These are phyloP conservation scores for Troides helena DNA, from an alignment of 2,888 invertebrate genomes.

Conservation along the genomic window DNA sequence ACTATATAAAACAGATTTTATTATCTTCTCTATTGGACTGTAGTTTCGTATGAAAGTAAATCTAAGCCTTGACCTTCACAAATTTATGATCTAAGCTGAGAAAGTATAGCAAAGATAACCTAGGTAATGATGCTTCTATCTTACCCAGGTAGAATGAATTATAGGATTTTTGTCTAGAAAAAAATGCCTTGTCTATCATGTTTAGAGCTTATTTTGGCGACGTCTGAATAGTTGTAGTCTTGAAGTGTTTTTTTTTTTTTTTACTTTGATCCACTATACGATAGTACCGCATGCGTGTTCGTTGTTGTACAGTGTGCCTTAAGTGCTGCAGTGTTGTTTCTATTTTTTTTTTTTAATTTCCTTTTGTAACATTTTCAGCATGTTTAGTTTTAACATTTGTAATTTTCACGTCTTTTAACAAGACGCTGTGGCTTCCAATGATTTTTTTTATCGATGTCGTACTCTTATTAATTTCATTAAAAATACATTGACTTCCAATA, in stretches of 20 bases:
- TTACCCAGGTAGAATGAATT: too few species aligned
- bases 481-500: too few species aligned
- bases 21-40: neutral
- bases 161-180: too few species aligned
- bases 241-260: neutral
- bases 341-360: constrained; percentile 22
- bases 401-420: constrained; percentile 12
- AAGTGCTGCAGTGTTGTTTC: constrained; percentile 20
- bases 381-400: constrained; percentile 28
- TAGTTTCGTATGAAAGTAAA: neutral
- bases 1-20: too few species aligned
- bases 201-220: neutral
- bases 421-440: neutral
- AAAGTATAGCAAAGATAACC: too few species aligned
- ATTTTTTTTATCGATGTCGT: constrained; percentile 15
- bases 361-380: constrained; percentile 31
- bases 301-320: constrained; percentile 32
- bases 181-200: too few species aligned
- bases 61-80: neutral
- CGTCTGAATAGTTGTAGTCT: neutral
- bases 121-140: too few species aligned
- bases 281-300: constrained; percentile 42
- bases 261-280: neutral
- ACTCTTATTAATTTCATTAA: neutral
- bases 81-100: too few species aligned